Evolutionary conservation across 2,113 vertebrate species (phyloP).

Genomic region (Pseudorasbora parva): DNA sequence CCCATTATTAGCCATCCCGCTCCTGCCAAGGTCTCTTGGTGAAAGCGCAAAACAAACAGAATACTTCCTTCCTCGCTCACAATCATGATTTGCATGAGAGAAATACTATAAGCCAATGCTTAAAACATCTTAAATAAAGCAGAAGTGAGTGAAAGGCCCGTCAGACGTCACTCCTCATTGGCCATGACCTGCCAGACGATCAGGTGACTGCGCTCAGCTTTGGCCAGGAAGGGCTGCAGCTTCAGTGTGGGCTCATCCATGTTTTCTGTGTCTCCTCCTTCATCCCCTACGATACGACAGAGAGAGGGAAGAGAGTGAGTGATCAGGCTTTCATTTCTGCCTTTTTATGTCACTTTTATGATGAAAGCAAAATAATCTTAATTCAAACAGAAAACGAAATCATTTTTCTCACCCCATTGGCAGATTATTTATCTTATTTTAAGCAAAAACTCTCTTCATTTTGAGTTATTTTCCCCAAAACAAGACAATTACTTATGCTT

Average conservation of each 20-base stretch:
- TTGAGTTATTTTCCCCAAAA: too few relatives aligned
- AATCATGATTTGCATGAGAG: not conserved
- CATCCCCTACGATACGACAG: constrained; percentile 81
- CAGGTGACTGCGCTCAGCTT: constrained; percentile 96
- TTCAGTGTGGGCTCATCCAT: constrained; percentile 83
- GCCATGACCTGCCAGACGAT: constrained; percentile 95
- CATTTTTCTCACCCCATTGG: too few relatives aligned
- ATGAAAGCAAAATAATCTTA: too few relatives aligned
- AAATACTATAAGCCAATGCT: constrained; percentile 7
- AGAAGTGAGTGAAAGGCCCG: constrained; percentile 40
- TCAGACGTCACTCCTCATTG: constrained; percentile 76
- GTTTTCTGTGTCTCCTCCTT: constrained; percentile 85
- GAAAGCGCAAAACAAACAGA: not conserved
- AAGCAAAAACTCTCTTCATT: too few relatives aligned
- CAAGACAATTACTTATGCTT: too few relatives aligned
- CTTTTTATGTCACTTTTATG: too few relatives aligned
- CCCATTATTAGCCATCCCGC: too few relatives aligned
- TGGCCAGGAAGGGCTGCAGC: constrained; percentile 89
- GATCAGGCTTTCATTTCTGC: not conserved
- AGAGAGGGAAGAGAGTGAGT: not conserved
- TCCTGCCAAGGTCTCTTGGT: not conserved
- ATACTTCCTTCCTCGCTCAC: not conserved
- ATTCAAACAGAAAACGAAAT: too few relatives aligned
- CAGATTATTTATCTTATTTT: too few relatives aligned
- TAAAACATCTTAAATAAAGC: constrained; percentile 29